phyloP scores from a whole-genome alignment of 2,888 invertebrate species.

The Phortica magna region DNA sequence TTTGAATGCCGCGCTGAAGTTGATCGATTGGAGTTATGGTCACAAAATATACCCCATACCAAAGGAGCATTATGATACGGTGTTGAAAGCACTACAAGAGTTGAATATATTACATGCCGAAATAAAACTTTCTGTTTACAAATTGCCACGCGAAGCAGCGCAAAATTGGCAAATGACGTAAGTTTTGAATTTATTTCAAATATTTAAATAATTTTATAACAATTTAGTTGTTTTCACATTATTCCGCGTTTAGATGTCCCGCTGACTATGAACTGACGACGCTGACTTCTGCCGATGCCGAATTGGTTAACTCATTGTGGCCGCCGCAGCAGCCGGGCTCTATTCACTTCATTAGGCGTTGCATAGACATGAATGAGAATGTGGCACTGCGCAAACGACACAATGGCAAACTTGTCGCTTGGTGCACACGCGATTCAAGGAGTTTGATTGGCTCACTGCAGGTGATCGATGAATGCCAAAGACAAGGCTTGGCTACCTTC shows the following conservation, averaged over 20 bases:
- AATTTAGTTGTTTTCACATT: not conserved
- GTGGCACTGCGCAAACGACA: constrained; percentile 52
- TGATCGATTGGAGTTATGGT: constrained; percentile 60
- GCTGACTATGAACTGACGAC: not conserved
- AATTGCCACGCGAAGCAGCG: not conserved
- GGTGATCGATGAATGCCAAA: not conserved
- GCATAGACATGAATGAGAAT: constrained; percentile 53
- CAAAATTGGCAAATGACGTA: not conserved
- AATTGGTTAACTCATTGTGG: constrained; percentile 52
- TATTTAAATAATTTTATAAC: too few relatives aligned
- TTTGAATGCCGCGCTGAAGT: constrained; percentile 50
- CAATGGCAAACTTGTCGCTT: constrained; percentile 53
- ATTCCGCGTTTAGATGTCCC: not conserved
- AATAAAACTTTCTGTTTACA: not conserved
- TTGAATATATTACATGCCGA: constrained; percentile 28
- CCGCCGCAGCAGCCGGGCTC: constrained; percentile 56
- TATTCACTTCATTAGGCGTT: constrained; percentile 48
- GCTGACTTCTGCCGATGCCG: constrained; percentile 34
- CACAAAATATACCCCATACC: constrained; percentile 60
- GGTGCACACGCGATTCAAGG: constrained; percentile 43
- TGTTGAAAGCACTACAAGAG: constrained; percentile 28
- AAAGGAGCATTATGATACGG: constrained; percentile 49
- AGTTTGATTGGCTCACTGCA: not conserved
- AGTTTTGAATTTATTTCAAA: not conserved
- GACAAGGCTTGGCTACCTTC: not conserved